Evolutionary conservation across 2,888 invertebrate species (phyloP), one percentile per base, ranked within the genome.

Genomic region (Latrodectus hesperus): DNA sequence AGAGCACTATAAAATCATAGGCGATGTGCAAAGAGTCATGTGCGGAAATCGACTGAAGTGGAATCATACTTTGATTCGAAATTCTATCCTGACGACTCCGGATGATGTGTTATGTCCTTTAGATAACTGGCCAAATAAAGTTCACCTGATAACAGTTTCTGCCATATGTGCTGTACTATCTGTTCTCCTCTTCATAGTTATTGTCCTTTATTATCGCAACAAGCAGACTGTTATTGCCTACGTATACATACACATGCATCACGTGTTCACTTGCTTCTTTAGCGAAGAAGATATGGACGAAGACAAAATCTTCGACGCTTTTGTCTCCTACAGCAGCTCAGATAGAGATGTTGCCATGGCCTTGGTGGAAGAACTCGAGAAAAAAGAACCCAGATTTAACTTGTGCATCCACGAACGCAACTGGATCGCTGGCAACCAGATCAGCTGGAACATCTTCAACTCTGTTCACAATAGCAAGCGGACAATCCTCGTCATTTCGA

Each of bases 321-420:
- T 90, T 72, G 89, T 90, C 8, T 90, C 90, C 8, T 90, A 90
- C 73, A 90, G 90, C 16, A 89, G 89, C 52, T 83, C 89, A 11
- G 90, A 90, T 77, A 83, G 90, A 8, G 90, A 90, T 77, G 80
- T 90, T 16, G 90, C 90, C 9, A 83, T 90, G 80, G 76, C 73
- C 26, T 72, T 90, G 17, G 87, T 90, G 55, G 89, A 90, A 53
- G 90, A 90, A 74, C 79, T 90, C 9, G 90, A 90, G 79, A 75
- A 85, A 9, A 86, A 75, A 49, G 84, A 84, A 9, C 87, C 84
- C 1, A 81, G 75, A 60, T 90, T 89, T 65, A 84, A 89, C 53
- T 53, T 91, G 0, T 91, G 91, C 78, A 90, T 91, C 22, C 91
- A 91, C 71, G 91, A 91, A 76, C 83, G 91, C 51, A 91, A 91